phyloP scores from a whole-genome alignment of 2,888 invertebrate species.

The Congeria kusceri region DNA sequence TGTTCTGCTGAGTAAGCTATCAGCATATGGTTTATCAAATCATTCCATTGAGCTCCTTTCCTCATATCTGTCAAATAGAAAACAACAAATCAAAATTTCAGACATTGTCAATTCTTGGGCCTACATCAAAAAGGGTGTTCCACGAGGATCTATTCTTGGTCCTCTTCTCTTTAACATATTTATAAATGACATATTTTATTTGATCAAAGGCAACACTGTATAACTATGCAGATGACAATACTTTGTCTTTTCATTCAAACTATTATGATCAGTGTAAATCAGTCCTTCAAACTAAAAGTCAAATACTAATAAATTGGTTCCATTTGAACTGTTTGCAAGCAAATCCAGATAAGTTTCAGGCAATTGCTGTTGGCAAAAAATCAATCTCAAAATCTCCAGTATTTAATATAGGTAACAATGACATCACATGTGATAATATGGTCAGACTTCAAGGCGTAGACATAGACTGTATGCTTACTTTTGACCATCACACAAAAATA shows the following conservation, averaged over 20 bases:
- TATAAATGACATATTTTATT: no score
- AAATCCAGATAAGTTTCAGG: constrained; percentile 44
- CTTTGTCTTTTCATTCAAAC: constrained; percentile 17
- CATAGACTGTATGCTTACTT: constrained; percentile 8
- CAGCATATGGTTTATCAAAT: no score
- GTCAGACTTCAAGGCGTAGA: constrained; percentile 17
- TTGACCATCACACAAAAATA: constrained; percentile 10
- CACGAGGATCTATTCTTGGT: no score
- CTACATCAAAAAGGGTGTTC: no score
- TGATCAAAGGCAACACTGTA: no score
- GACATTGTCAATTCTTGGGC: no score
- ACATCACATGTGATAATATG: constrained; percentile 15
- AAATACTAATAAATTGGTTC: constrained; percentile 38
- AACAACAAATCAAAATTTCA: no score
- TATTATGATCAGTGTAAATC: constrained; percentile 10
- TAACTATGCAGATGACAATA: constrained; percentile 49
- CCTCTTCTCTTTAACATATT: no score
- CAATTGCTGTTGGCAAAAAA: constrained; percentile 2
- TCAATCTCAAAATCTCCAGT: not conserved
- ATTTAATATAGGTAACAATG: not conserved
- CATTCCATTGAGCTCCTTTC: no score
- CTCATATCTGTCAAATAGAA: no score
- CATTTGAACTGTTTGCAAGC: constrained; percentile 29
- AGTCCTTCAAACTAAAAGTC: constrained; percentile 28
- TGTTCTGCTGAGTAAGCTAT: no score